Evolutionary conservation across 2,113 vertebrate species (phyloP).

Genomic region (Nothoprocta pentlandii): DNA sequence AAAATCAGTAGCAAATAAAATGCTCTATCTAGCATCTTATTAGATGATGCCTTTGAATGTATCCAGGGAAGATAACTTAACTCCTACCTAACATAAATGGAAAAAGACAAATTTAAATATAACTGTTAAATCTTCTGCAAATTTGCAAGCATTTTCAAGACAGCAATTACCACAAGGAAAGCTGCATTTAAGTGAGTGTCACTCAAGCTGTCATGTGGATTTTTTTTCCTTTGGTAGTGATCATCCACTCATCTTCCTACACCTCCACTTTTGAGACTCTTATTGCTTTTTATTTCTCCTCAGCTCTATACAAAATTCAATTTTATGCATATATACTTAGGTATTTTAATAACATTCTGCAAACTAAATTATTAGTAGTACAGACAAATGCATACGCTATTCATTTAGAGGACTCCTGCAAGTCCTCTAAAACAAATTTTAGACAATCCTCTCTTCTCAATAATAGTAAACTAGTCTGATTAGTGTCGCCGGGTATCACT

Average conservation of each 20-base stretch:
- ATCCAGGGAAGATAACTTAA: background rate
- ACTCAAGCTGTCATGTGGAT: background rate
- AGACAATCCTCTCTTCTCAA: slow-evolving; percentile 41
- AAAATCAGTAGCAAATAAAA: slow-evolving; percentile 10
- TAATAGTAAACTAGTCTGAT: slow-evolving; percentile 55
- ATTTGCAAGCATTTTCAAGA: slow-evolving; percentile 2
- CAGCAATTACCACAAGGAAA: slow-evolving; percentile 14
- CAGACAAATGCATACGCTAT: background rate
- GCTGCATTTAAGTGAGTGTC: background rate
- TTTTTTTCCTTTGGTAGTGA: background rate
- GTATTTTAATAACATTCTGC: background rate
- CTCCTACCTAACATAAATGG: background rate
- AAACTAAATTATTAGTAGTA: slow-evolving; percentile 16
- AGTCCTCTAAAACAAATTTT: slow-evolving; percentile 34
- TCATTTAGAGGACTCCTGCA: background rate
- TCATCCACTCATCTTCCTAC: background rate
- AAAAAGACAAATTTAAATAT: slow-evolving; percentile 25
- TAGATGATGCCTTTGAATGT: background rate
- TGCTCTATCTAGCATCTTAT: background rate
- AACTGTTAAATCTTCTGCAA: slow-evolving; percentile 7
- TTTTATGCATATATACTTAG: slow-evolving; percentile 57
- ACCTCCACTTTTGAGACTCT: background rate
- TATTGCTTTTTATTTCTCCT: background rate
- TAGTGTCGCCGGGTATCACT: slow-evolving; percentile 60
- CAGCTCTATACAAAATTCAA: slow-evolving; percentile 2